Percentiles rank a stretch among this genome's conserved stretches.
Conservation (phyloP, 2,888 invertebrate species). For the Sturmia bella region DNA sequence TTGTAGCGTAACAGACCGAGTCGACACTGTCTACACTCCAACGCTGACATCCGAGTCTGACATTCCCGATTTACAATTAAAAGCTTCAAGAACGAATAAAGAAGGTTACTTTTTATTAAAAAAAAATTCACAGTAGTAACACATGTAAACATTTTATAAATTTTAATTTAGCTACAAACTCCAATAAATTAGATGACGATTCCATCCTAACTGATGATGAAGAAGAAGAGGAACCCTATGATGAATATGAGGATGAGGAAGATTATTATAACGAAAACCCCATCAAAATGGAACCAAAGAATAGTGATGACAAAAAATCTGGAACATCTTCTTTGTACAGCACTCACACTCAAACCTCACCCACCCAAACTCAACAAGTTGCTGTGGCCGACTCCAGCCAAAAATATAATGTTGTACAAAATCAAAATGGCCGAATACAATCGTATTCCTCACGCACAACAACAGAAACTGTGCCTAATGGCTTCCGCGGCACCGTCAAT, state of each 20-base stretch:
- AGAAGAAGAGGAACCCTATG: slow-evolving; percentile 83
- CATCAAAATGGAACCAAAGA: slow-evolving; percentile 74
- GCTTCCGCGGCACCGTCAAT: slow-evolving; percentile 81
- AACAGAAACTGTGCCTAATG: slow-evolving; percentile 79
- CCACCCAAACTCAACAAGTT: slow-evolving; percentile 78
- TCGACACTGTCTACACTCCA: slow-evolving; percentile 77
- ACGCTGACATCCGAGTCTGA: slow-evolving; percentile 73
- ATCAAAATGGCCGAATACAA: slow-evolving; percentile 79
- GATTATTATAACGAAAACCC: slow-evolving; percentile 84
- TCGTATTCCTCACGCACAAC: slow-evolving; percentile 75
- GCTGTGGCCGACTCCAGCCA: slow-evolving; percentile 75
- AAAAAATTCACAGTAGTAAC: too few species aligned
- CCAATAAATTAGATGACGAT: slow-evolving; percentile 72
- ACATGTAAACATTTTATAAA: not conserved
- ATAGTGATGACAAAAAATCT: slow-evolving; percentile 36
- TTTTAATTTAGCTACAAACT: slow-evolving; percentile 62
- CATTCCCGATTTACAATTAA: slow-evolving; percentile 77
- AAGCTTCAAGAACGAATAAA: slow-evolving; percentile 76
- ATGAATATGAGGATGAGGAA: slow-evolving; percentile 83
- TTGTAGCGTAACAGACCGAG: slow-evolving; percentile 79
- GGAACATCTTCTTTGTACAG: slow-evolving; percentile 68
- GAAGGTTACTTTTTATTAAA: slow-evolving; percentile 73
- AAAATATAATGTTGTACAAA: slow-evolving; percentile 78
- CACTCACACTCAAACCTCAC: slow-evolving; percentile 76
- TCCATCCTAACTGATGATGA: slow-evolving; percentile 82